Evolutionary conservation across 2,113 vertebrate species (phyloP).

Genomic region (Sander vitreus): DNA sequence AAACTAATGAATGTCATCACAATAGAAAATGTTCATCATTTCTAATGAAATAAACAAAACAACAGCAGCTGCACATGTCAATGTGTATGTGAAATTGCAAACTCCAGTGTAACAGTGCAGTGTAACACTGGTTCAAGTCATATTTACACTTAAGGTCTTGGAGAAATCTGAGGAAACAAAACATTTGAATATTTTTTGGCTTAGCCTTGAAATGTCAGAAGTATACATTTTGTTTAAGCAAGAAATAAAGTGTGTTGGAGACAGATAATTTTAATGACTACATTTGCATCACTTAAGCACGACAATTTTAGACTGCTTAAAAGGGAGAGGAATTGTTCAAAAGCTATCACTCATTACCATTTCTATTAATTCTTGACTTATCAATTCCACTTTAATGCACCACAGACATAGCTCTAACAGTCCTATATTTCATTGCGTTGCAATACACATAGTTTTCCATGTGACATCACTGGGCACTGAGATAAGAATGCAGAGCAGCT

Average conservation of each 20-base stretch:
- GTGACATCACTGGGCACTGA: constrained; percentile 21
- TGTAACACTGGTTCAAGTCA: not conserved
- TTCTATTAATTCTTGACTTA: constrained; percentile 22
- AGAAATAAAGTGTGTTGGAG: not conserved
- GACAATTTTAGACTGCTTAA: not conserved
- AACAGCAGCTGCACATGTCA: not conserved
- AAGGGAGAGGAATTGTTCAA: not conserved
- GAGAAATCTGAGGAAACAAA: not conserved
- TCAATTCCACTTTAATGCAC: constrained; percentile 6
- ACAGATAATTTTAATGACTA: not conserved
- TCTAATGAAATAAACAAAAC: not conserved
- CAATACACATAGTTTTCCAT: constrained; percentile 15
- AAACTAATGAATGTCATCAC: not conserved
- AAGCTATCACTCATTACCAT: constrained; percentile 13
- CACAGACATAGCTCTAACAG: constrained; percentile 32
- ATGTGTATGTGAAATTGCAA: not conserved
- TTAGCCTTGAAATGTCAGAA: not conserved
- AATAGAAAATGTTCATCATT: not conserved
- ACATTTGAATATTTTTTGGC: not conserved
- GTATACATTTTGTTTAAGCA: not conserved
- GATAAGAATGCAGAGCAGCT: constrained; percentile 32
- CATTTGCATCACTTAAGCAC: not conserved
- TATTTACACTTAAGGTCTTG: not conserved
- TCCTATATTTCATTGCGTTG: constrained; percentile 3
- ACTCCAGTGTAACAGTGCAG: not conserved